Base-by-base conservation (phyloP, 2,797 vertebrate genomes). In the Aphelocoma californica region DNA sequence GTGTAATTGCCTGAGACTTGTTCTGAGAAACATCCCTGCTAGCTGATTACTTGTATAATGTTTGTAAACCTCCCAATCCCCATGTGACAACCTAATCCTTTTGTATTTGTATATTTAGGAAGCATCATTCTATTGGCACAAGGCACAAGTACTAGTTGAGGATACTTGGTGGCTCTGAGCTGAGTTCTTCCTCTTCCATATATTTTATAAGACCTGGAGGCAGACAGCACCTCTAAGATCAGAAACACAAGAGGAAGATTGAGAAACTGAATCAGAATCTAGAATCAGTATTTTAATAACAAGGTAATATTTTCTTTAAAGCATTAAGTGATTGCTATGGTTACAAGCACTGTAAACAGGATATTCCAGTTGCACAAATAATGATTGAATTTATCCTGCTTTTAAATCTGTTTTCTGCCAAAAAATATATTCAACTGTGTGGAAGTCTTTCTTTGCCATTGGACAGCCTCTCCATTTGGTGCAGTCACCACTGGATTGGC, bases 351-450 rank as follows among this genome's bases (percentile, higher is more conserved):
- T 73, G 77, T 92, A 93, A 90, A 88, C 65, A 95, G 62, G 92
- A 88, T 96, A 97, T 97, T 98, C 98, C 88, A 91, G 91, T 95
- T 96, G 96, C 97, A 98, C 94, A 97, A 98, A 98, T 96, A 97
- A 92, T 75, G 79, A 81, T 87, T 90, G 94, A 88, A 93, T 88
- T 78, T 86, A 83, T 73, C 29, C 9, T 79, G 48, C 48, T 73
- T 94, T 94, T 88, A 62, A 74, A 77, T 79, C 42, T 70, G 0
- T 86, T 86, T 94, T 81, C 40, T 92, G 85, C 80, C 80, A 77
- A 77, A 81, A 57, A 86, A 60, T 88, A 40, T 90, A 79, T 61
- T 79, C 65, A 90, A 54, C 62, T 34, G 32, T 1, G 18, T 89
- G 73, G 72, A 77, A 66, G 65, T 42, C 62, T 80, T 88, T 75